phyloP scores from a whole-genome alignment of 2,797 vertebrate genomes.

The Esox masquinongy region DNA sequence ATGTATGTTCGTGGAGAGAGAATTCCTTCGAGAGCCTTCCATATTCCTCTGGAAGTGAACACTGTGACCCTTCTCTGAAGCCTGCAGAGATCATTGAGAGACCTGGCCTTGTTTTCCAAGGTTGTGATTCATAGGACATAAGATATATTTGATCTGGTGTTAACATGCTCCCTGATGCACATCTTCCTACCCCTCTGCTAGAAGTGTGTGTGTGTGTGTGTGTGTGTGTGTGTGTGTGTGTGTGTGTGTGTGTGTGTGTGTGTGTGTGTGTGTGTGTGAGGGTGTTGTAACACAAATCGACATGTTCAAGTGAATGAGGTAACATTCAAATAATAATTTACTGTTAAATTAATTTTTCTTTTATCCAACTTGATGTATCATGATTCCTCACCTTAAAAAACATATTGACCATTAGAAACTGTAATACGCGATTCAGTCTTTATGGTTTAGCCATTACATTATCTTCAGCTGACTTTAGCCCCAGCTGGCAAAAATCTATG shows the following conservation, averaged over 20 bases:
- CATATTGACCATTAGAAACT: too few relatives aligned
- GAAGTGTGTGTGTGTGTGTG: neutral
- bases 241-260: neutral
- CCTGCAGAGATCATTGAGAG: neutral
- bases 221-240: neutral
- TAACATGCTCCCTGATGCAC: constrained; percentile 45
- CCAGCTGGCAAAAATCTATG: too few relatives aligned
- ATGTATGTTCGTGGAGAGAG: constrained; percentile 13
- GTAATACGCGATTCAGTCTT: too few relatives aligned
- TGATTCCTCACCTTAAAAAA: too few relatives aligned
- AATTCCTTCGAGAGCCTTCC: neutral
- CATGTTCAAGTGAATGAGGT: neutral
- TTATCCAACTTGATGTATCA: too few relatives aligned
- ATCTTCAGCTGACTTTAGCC: too few relatives aligned
- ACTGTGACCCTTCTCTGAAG: neutral
- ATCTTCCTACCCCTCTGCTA: constrained; percentile 5
- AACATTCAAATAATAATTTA: neutral
- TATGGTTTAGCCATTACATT: too few relatives aligned
- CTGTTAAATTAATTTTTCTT: neutral
- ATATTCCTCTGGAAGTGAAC: neutral
- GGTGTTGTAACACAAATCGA: neutral
- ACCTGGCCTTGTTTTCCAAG: constrained; percentile 8
- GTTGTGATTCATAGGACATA: constrained; percentile 8
- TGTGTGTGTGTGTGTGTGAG: neutral
- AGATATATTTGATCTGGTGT: constrained; percentile 40